A percentile compares a stretch with the other conserved stretches of the same genome.
These are phyloP conservation scores for Papilio xuthus DNA, from an alignment of 1,140 invertebrate genomes.

Conservation along the genomic window DNA sequence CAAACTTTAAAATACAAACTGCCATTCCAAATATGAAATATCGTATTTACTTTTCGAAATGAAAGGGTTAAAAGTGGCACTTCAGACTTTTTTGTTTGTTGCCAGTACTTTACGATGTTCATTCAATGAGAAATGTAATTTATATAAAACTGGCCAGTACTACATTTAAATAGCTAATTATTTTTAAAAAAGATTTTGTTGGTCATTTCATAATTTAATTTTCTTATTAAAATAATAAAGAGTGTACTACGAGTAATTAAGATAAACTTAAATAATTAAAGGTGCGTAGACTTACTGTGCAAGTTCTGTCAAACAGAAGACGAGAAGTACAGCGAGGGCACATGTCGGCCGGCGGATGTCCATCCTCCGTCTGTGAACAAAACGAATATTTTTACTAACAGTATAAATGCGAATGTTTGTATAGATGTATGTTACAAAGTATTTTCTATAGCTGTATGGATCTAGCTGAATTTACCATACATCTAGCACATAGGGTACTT, in stretches of 20 bases:
- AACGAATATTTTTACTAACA: too few relatives aligned
- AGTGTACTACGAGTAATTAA: too few relatives aligned
- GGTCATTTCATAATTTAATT: too few relatives aligned
- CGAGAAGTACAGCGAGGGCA: conserved; percentile 61
- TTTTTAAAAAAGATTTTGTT: neutral
- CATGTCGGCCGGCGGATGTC: conserved; percentile 69
- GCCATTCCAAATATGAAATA: neutral
- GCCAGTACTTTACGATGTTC: conserved; percentile 10
- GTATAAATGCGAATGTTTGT: too few relatives aligned
- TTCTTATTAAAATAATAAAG: too few relatives aligned
- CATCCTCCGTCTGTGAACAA: conserved; percentile 71
- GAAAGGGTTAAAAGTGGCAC: conserved; percentile 7
- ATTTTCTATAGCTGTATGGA: too few relatives aligned
- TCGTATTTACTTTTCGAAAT: neutral
- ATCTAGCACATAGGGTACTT: too few relatives aligned
- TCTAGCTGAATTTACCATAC: too few relatives aligned
- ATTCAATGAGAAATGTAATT: neutral
- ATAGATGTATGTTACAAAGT: neutral
- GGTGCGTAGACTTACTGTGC: conserved; percentile 60
- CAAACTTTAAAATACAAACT: neutral
- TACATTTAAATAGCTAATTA: neutral
- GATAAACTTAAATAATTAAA: too few relatives aligned
- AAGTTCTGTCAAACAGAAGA: conserved; percentile 59
- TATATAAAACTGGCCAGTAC: neutral
- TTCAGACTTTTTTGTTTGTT: neutral